These are phyloP conservation scores for Candoia aspera DNA, from an alignment of 2,113 vertebrate genomes.

Conservation along the genomic window DNA sequence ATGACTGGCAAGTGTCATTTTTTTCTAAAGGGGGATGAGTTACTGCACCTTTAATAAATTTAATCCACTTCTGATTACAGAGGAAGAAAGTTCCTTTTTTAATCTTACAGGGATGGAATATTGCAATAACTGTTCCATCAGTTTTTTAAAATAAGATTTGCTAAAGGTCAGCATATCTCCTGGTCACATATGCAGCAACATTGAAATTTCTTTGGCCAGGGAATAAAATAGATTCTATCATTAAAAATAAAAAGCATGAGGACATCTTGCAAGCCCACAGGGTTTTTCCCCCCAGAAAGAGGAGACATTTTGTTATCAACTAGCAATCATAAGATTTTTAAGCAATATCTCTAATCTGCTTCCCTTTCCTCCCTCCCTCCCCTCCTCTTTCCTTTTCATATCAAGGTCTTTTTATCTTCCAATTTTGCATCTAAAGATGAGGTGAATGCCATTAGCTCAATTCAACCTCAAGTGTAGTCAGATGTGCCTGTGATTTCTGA, in stretches of 20 bases:
- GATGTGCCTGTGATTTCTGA: slow-evolving; percentile 83
- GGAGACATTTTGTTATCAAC: slow-evolving; percentile 84
- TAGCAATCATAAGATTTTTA: slow-evolving; percentile 82
- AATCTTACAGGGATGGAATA: slow-evolving; percentile 80
- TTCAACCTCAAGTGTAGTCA: slow-evolving; percentile 87
- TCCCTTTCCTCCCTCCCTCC: slow-evolving; percentile 57
- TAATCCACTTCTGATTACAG: slow-evolving; percentile 79
- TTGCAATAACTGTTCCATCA: slow-evolving; percentile 84
- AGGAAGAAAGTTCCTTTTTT: slow-evolving; percentile 78
- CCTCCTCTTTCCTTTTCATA: slow-evolving; percentile 74
- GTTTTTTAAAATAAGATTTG: slow-evolving; percentile 85
- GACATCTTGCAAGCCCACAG: slow-evolving; percentile 75
- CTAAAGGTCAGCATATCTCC: slow-evolving; percentile 90
- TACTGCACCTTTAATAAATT: slow-evolving; percentile 78
- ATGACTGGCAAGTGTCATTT: slow-evolving; percentile 73
- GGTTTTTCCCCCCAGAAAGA: slow-evolving; percentile 71
- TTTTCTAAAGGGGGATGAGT: slow-evolving; percentile 58
- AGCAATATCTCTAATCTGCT: slow-evolving; percentile 83
- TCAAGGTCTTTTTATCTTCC: slow-evolving; percentile 89
- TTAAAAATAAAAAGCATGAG: slow-evolving; percentile 82
- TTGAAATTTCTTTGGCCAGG: slow-evolving; percentile 84
- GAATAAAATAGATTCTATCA: slow-evolving; percentile 91
- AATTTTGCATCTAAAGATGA: slow-evolving; percentile 87
- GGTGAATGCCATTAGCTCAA: slow-evolving; percentile 88
- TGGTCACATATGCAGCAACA: slow-evolving; percentile 83